Percentiles rank a stretch among this genome's conserved stretches.
These are phyloP conservation scores for Perognathus longimembris DNA, from an alignment of 2,113 vertebrate genomes.

Conservation along the genomic window DNA sequence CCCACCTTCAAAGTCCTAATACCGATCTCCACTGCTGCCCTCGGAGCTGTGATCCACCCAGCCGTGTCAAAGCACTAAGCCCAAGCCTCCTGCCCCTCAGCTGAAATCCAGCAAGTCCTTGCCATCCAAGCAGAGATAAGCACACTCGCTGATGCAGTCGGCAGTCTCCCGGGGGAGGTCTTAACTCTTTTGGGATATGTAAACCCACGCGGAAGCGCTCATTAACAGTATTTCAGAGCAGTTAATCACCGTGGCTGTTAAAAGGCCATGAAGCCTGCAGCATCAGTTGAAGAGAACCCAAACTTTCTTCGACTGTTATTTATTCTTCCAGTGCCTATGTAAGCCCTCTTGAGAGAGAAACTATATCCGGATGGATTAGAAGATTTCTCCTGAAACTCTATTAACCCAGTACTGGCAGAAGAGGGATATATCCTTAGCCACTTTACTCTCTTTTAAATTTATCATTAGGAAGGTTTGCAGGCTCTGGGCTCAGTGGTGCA, in stretches of 20 bases:
- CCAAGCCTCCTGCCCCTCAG: neutral
- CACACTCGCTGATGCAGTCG: conserved; percentile 12
- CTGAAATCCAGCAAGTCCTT: neutral
- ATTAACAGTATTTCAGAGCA: conserved; percentile 64
- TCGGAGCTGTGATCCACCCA: neutral
- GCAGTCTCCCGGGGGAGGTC: conserved; percentile 13
- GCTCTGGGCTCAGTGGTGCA: neutral
- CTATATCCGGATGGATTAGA: neutral
- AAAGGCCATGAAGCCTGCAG: conserved; percentile 10
- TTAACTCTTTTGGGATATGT: conserved; percentile 59
- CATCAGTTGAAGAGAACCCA: neutral
- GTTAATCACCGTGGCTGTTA: conserved; percentile 46
- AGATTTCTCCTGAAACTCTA: conserved; percentile 29
- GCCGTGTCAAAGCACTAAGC: neutral
- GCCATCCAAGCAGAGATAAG: neutral
- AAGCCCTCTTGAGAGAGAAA: conserved; percentile 39
- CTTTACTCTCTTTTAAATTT: neutral
- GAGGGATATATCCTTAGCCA: neutral
- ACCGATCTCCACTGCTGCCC: neutral
- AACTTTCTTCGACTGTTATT: conserved; percentile 36
- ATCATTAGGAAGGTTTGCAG: neutral
- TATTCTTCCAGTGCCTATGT: conserved; percentile 46
- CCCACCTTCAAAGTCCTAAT: neutral
- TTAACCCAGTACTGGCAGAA: conserved; percentile 37
- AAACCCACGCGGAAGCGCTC: conserved; percentile 48